Base-by-base conservation (phyloP, 2,113 vertebrate genomes). In the Ochotona curzoniae region DNA sequence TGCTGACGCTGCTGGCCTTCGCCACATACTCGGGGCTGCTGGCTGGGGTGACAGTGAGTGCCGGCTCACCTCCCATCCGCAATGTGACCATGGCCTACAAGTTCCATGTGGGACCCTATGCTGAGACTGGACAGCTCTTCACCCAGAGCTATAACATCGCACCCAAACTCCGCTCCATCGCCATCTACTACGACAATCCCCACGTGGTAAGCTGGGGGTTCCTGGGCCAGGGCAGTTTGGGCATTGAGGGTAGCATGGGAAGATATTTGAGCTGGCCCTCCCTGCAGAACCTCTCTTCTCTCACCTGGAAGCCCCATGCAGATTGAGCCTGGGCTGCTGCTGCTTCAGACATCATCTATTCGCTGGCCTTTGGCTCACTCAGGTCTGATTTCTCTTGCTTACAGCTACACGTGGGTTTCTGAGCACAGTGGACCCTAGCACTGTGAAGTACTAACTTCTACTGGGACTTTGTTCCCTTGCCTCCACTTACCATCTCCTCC, bases 161-260 rank as follows among this genome's bases (percentile, higher is more conserved):
- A 54, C 99, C 99, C 0, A 98, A 98, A 87, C 98, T 99, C 32
- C 96, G 97, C 57, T 98, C 98, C 83, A 98, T 99, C 0, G 98
- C 98, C 0, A 93, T 99, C 93, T 99, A 98, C 98, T 99, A 99
- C 1, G 99, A 99, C 97, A 98, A 98, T 94, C 99, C 99, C 25
- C 98, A 98, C 90, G 98, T 98, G 98, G 99, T 99, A 98, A 99
- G 98, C 5, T 18, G 32, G 54, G 26, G 23, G 63, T 69, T 64
- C 7, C 17, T 67, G 87, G 91, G 79, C 14, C 26, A 30, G 73
- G 73, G 64, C 17, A 20, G 4, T 64, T 82, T 54, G n/a, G n/a
- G 30, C 84, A 76, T 95, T 47, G 17, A 64, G 81, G 69, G 63
- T 73, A 60, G 44, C 47, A 4, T 70, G 70, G 76, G 83, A 44